Evolutionary conservation across 1,140 invertebrate genomes (phyloP).

Genomic region (Heliconius himera): DNA sequence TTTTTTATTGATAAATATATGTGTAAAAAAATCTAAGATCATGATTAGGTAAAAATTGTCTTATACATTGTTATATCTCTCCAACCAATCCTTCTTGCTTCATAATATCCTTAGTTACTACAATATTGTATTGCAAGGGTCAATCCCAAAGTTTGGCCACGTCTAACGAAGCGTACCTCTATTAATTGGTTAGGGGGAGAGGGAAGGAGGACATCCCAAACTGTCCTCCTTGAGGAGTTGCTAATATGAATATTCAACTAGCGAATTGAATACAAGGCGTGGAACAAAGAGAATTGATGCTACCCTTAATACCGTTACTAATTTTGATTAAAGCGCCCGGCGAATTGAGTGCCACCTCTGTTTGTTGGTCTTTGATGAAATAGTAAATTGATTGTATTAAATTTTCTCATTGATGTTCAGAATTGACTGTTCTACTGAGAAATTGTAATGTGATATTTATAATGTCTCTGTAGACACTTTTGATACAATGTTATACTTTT

Average conservation of each 20-base stretch:
- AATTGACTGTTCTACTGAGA: background rate
- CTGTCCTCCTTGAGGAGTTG: conserved; percentile 55
- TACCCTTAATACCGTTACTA: conserved; percentile 61
- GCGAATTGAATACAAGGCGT: conserved; percentile 55
- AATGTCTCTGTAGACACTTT: background rate
- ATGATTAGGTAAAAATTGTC: no score
- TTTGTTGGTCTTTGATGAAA: conserved; percentile 41
- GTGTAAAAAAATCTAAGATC: no score
- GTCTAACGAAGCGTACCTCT: conserved; percentile 62
- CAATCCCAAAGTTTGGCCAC: conserved; percentile 54
- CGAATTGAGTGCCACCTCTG: conserved; percentile 46
- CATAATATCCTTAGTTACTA: conserved; percentile 10
- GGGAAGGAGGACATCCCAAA: conserved; percentile 36
- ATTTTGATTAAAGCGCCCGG: conserved; percentile 59
- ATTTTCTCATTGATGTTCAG: conserved; percentile 33
- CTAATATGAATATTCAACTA: conserved; percentile 75
- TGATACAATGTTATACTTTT: no score
- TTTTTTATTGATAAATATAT: no score
- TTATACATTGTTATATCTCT: no score
- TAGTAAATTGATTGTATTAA: conserved; percentile 42
- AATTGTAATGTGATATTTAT: conserved; percentile 4
- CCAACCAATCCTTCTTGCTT: background rate
- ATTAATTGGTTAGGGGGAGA: conserved; percentile 62
- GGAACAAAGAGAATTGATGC: conserved; percentile 72
- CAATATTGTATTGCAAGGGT: conserved; percentile 53